Evolutionary conservation across 2,888 invertebrate genomes (phyloP).

Genomic region (Drosophila paranaensis): DNA sequence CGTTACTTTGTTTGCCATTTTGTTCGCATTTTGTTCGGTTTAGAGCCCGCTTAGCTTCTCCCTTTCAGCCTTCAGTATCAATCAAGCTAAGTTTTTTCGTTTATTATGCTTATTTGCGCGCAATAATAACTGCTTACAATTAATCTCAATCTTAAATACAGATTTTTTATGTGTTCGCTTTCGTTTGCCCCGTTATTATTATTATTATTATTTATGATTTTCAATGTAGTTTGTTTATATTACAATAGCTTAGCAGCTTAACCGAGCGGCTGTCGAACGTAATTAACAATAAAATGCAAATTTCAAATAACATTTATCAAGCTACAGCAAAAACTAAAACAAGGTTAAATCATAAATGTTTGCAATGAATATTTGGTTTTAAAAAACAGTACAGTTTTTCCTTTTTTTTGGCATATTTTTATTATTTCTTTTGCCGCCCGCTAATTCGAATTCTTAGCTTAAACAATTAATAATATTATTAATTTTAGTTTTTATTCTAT

Average conservation of each 20-base stretch:
- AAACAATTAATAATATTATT: constrained; percentile 15
- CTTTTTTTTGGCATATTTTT: not conserved
- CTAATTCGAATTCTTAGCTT: constrained; percentile 7
- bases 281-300: not conserved
- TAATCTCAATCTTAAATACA: constrained; percentile 68
- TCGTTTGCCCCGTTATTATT: constrained; percentile 24
- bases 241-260: constrained; percentile 59
- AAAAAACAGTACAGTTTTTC: not conserved
- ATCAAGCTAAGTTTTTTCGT: constrained; percentile 45
- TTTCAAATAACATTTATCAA: not conserved
- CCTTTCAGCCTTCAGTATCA: constrained; percentile 36
- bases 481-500: not conserved
- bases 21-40: constrained; percentile 36
- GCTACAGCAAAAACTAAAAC: not conserved
- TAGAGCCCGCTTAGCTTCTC: not conserved
- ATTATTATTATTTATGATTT: constrained; percentile 38
- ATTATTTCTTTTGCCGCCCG: constrained; percentile 6
- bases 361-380: too few relatives aligned
- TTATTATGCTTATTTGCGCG: constrained; percentile 64
- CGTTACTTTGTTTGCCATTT: constrained; percentile 53
- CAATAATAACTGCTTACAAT: constrained; percentile 73
- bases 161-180: constrained; percentile 21
- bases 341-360: not conserved
- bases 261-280: constrained; percentile 25
- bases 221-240: constrained; percentile 52